Evolutionary conservation across 2,888 invertebrate species (phyloP), one percentile per base, ranked within the genome.

Genomic region (Lepeophtheirus nordmannii): DNA sequence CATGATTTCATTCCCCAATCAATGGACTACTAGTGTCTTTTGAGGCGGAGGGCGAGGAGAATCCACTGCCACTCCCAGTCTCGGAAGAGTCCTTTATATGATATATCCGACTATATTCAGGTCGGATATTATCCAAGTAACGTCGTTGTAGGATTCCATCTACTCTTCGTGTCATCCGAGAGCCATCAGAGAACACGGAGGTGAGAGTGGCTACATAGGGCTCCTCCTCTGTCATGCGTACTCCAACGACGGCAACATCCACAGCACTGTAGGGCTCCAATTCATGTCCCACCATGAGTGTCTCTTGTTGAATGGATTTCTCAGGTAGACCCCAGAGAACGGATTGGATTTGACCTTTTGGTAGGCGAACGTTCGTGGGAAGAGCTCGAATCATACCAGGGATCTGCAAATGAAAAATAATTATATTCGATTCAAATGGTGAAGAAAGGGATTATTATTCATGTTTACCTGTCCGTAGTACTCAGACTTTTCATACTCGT

Each of bases 401-500:
- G 17, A 63, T 56, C 63, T 63, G 53, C n/a, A 62, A 40, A 38
- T n/a, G 23, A 3, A 30, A 30, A 53, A 53, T 57, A 57, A 57
- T 9, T 1, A 57, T 11, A 57, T 22, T 57, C 14, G 11, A 53
- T 53, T 20, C 7, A 17, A 53, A 57, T 11, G 14, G 23, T 2
- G 12, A n/a, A 2, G n/a, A n/a, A 57, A 12, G 5, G 57, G n/a
- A 17, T 5, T 1, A 57, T 23, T 14, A 30, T 2, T 30, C 30
- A 30, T n/a, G n/a, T 8, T 46, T 30, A 63, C 63, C 63, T 63
- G 63, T 20, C 63, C 63, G 56, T 63, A 63, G 53, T 63, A 63
- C 17, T 63, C 63, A 17, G 63, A 63, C 63, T 63, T 63, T 56
- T 63, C 63, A 53, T 63, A 63, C n/a, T 63, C 63, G 56, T 63